Evolutionary conservation across 2,113 vertebrate genomes (phyloP).

Genomic region (Phalacrocorax brasilianus): DNA sequence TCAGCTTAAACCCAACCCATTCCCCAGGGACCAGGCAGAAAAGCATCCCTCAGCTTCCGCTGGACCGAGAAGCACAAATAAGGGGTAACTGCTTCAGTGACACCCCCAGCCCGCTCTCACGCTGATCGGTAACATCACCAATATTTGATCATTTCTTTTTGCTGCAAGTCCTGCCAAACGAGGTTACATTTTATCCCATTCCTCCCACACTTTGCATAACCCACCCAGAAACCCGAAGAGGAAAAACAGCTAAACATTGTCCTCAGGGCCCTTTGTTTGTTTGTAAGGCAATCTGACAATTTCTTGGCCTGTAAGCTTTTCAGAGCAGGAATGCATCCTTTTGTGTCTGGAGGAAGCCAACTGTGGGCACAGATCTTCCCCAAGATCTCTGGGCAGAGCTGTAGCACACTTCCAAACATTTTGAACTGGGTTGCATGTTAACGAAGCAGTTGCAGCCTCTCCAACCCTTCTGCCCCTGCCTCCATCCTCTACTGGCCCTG

Average conservation of each 20-base stretch:
- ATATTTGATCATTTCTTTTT: not conserved
- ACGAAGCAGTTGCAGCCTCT: not conserved
- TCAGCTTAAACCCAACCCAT: not conserved
- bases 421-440: fast-evolving
- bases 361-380: not conserved
- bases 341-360: not conserved
- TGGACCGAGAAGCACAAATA: not conserved
- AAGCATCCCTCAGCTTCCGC: not conserved
- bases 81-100: fast-evolving
- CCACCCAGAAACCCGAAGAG: not conserved
- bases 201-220: not conserved
- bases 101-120: not conserved
- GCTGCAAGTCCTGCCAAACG: not conserved
- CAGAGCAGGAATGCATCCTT: constrained; percentile 1
- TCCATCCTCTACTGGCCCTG: not conserved
- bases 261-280: not conserved
- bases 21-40: not conserved
- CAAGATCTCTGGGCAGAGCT: not conserved
- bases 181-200: not conserved
- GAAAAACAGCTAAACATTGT: not conserved
- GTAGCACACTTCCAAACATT: not conserved
- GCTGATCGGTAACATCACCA: not conserved
- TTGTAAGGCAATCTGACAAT: not conserved
- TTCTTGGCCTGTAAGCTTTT: not conserved
- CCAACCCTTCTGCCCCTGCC: not conserved